phyloP scores from a whole-genome alignment of 2,113 vertebrate genomes.

The Hymenochirus boettgeri region DNA sequence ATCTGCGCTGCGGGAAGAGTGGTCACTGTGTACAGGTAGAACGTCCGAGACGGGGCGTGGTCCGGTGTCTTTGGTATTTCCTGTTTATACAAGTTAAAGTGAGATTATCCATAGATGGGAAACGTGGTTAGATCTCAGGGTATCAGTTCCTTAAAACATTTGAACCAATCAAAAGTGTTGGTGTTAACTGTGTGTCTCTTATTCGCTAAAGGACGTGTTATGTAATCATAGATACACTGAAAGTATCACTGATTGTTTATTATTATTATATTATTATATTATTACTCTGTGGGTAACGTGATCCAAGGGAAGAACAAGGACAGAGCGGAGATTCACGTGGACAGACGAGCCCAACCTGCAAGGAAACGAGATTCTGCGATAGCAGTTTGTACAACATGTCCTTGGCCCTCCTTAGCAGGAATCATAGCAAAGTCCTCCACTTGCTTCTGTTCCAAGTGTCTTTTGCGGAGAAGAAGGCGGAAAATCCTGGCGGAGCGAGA shows the following conservation, averaged over 20 bases:
- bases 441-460: slow-evolving; percentile 92
- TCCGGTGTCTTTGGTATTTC: slow-evolving; percentile 94
- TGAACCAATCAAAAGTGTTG: no score
- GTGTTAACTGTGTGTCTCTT: no score
- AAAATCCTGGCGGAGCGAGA: slow-evolving; percentile 88
- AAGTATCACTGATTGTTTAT: no score
- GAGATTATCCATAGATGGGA: no score
- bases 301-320: no score
- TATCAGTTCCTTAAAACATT: no score
- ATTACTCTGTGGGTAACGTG: no score
- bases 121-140: no score
- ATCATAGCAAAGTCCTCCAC: slow-evolving; percentile 98
- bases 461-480: slow-evolving; percentile 79
- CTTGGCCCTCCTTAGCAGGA: slow-evolving; percentile 94
- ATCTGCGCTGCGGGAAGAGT: slow-evolving; percentile 72
- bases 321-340: no score
- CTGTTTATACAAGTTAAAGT: slow-evolving; percentile 56
- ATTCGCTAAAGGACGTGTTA: no score
- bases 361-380: slow-evolving; percentile 80
- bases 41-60: slow-evolving; percentile 87
- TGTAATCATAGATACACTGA: no score
- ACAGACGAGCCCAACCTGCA: slow-evolving; percentile 71
- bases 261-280: no score
- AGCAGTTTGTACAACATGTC: slow-evolving; percentile 95
- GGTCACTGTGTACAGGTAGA: slow-evolving; percentile 89